Evolutionary conservation across 2,113 vertebrate genomes (phyloP), one percentile per base, ranked within the genome.

Genomic region (Anhinga anhinga): DNA sequence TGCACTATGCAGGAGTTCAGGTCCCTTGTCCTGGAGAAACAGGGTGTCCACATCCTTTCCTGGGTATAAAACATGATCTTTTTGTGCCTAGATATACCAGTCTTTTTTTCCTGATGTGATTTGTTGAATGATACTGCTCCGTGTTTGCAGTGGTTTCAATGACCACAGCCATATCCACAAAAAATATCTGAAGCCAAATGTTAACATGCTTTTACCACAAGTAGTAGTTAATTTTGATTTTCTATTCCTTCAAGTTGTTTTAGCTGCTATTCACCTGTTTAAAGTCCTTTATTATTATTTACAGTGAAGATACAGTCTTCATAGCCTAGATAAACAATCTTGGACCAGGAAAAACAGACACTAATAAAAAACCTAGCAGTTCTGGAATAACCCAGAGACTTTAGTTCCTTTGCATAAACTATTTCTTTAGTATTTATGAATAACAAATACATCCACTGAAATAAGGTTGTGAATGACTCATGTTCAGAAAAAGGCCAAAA

Each of bases 401-500:
- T 38, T 93, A 83, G 50, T 78, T 93, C 40, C 50, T 80, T 85
- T 85, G 45, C 49, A 85, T 73, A 90, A 92, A 89, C 72, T 76
- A 71, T 86, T 81, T 23, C 53, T 93, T 94, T 73, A 90, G 30
- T 74, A 93, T 90, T 96, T 93, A 91, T 87, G 89, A 90, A 95
- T 86, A 95, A 90, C 74, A 93, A 95, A 90, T 70, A 55, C 63
- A 88, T 38, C 66, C 84, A 93, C 89, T 90, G 84, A 88, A 97
- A 88, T 67, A 77, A 95, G 66, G 5, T 69, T 95, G 18, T 95
- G 89, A 94, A 88, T 95, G 89, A 97, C 74, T 96, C 93, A 97
- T 59, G 44, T 90, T 77, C 67, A 94, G 67, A 55, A 96, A 89
- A 95, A 97, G 71, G 18, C 18, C 71, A 90, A 82, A 70, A 95